Evolutionary conservation across 2,113 vertebrate genomes (phyloP), one percentile per base, ranked within the genome.

Genomic region (Gulo gulo): DNA sequence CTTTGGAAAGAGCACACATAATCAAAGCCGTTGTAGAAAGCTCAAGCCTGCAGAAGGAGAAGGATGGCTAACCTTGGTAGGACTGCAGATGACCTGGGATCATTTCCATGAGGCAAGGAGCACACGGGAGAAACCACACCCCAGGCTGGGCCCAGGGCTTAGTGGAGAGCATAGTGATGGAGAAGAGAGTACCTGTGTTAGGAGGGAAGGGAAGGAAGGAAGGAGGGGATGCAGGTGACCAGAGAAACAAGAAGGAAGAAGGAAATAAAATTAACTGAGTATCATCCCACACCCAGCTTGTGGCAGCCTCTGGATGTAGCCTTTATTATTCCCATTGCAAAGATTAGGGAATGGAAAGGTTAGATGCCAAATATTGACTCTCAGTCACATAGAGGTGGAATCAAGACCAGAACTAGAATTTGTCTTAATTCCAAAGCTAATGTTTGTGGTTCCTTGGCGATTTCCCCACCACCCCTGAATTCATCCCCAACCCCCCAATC

Each of bases 371-470:
- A 45, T 16, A n/a, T 59, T 42, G 50, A 91, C 36, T n/a, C 45
- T 50, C 7, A 42, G 39, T 42, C 39, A 42, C 39, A 42, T 2
- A 36, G 42, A 79, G 1, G 14, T 34, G 9, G 10, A 81, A 76
- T 71, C 29, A 55, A 67, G 67, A 57, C 57, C 29, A 47, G 18
- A 59, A n/a, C 18, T 31, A 23, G 88, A 88, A 23, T 50, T 5
- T 45, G 6, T 57, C 52, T 34, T 94, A n/a, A 94, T 92, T 91
- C 21, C 59, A 85, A 97, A 57, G 59, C 29, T 61, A 34, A 42
- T 23, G 4, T 14, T 42, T 50, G 23, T 36, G 67, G 18, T 39
- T 67, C 14, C 63, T 91, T 52, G 63, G 84, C 52, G n/a, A 69
- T 74, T 34, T 8, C n/a, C 4, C 65, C 6, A 21, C 6, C 45